Evolutionary conservation across 1,140 invertebrate genomes (phyloP), one percentile per base, ranked within the genome.

Genomic region (Camponotus vicinus): DNA sequence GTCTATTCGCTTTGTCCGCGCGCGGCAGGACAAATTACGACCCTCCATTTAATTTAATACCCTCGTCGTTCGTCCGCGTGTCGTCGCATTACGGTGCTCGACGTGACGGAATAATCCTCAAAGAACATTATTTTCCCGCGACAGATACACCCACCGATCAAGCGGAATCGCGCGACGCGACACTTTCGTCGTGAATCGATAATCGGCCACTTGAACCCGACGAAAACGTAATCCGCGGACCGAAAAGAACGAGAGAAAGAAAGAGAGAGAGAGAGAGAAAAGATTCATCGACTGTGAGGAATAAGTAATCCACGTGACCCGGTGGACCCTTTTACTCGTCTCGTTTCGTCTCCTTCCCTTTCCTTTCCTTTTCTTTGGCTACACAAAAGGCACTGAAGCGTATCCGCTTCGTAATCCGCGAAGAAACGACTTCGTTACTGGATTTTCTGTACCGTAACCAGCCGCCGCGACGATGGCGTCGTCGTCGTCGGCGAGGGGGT

Each of bases 391-490:
- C 71, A 77, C 45, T 21, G 45, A 63, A 69, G 70, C 87, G 70
- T 70, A 76, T 75, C 86, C 61, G 49, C 34, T 52, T 5, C 13
- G 76, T 88, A 88, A 88, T 88, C 86, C 86, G 55, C 64, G 78
- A 83, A 86, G 42, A 84, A 84, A 88, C 77, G 86, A 88, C 87
- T 84, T 88, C 86, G 86, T 88, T 88, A 88, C 87, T 67, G 86
- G 78, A 88, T 88, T 88, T 88, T 73, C 64, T 57, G 79, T 75
- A 83, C 55, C 69, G 79, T 83, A 83, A 83, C 79, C 79, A 37
- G 27, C 32, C 69, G 69, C 42, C 42, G 59, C 79, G 66, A 71
- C 52, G 37, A 82, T 34, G 55, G 40, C 67, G 49, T 32, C 78
- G 67, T 32, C 78, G 67, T 32, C 78, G 64, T 71, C 59, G 79